phyloP scores from a whole-genome alignment of 2,888 invertebrate genomes.

The Mactromeris polynyma region DNA sequence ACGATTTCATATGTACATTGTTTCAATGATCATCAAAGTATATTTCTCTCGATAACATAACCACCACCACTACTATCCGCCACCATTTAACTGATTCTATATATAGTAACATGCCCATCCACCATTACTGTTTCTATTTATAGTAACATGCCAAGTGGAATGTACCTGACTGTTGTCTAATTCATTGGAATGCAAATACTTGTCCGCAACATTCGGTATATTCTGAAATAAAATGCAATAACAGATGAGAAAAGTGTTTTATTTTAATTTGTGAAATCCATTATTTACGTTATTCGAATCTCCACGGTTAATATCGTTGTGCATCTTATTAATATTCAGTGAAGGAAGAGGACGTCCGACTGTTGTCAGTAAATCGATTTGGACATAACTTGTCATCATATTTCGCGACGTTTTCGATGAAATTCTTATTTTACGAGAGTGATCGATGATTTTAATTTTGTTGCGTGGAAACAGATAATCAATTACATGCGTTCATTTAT shows the following conservation, averaged over 20 bases:
- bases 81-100: not conserved
- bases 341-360: too few relatives aligned
- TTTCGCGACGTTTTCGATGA: too few relatives aligned
- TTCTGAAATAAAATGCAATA: constrained; percentile 50
- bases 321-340: too few relatives aligned
- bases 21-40: too few relatives aligned
- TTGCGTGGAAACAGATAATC: not conserved
- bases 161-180: constrained; percentile 52
- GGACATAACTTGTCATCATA: too few relatives aligned
- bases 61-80: not conserved
- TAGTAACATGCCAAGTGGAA: not conserved
- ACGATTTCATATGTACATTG: too few relatives aligned
- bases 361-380: too few relatives aligned
- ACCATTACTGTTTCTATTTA: constrained; percentile 9
- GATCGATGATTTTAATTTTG: not conserved
- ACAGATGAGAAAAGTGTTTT: not conserved
- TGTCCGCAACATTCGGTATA: constrained; percentile 54
- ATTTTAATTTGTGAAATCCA: too few relatives aligned
- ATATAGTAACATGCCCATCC: not conserved
- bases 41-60: not conserved
- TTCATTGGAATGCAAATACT: constrained; percentile 46
- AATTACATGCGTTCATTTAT: not conserved
- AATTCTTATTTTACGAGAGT: too few relatives aligned
- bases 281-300: too few relatives aligned
- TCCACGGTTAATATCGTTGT: too few relatives aligned